These are phyloP conservation scores for Subacronicta megacephala DNA, from an alignment of 2,888 invertebrate genomes.

Conservation along the genomic window DNA sequence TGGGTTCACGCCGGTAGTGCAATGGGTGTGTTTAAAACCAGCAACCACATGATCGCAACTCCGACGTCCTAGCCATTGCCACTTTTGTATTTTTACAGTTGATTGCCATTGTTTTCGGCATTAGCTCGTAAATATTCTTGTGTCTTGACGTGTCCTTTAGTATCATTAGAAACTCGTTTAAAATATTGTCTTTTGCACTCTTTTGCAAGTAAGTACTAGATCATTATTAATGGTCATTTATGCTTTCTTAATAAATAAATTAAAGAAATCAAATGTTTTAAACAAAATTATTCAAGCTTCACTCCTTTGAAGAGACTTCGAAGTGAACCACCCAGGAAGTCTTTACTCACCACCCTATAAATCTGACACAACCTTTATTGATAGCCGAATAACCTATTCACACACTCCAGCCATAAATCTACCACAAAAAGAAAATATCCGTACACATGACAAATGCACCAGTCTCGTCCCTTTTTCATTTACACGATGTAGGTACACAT, in stretches of 20 bases:
- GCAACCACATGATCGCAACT: too few species aligned
- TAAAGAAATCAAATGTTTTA: background rate
- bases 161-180: too few species aligned
- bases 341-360: constrained; percentile 35
- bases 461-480: constrained; percentile 74
- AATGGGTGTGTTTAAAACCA: too few species aligned
- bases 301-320: constrained; percentile 15
- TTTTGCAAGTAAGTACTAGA: too few species aligned
- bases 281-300: constrained; percentile 12
- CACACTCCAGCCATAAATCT: constrained; percentile 48
- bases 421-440: constrained; percentile 64
- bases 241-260: background rate
- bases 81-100: too few species aligned
- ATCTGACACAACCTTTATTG: constrained; percentile 49
- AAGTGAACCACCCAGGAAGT: constrained; percentile 20
- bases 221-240: background rate
- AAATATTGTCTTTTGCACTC: too few species aligned
- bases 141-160: too few species aligned
- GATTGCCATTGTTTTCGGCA: too few species aligned
- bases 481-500: constrained; percentile 72
- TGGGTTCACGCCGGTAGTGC: too few species aligned
- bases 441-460: constrained; percentile 74
- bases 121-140: too few species aligned
- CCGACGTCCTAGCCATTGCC: too few species aligned
- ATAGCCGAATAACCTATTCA: constrained; percentile 49